Base-by-base conservation (phyloP, 2,888 invertebrate species). In the Agriopis leucophaearia region DNA sequence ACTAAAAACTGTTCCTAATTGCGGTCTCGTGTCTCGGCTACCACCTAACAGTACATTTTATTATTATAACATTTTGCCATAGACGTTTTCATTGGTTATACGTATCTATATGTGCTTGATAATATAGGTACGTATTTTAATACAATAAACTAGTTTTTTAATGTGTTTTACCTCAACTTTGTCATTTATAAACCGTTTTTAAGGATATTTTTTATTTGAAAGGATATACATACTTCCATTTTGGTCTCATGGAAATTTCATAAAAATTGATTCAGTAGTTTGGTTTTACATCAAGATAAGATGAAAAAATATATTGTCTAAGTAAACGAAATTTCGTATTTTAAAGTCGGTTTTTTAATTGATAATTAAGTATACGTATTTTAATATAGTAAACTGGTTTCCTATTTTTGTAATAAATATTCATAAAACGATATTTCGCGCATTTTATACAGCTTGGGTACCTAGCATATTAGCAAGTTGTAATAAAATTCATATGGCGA, bases 1-100 rank as follows among this genome's bases (percentile, higher is more conserved):
- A 68, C 59, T 59, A 60, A 68, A 61, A 64, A 68, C 59, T 63
- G 63, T 68, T 68, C 54, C 63, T 59, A 68, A 63, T 59, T 63
- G 63, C 55, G 63, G 63, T 64, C 59, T 60, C n/a, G 54, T 50
- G 59, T 55, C 59, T 64, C 12, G 18, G 50, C 66, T 50, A 61
- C 57, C 15, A 36, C 5, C 40, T 62, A 66, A 66, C 66, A 42
- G 66, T 62, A 66, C 7, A 66, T 54, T 52, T 52, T 54, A 61
- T 56, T 48, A 27, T 55, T 59, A 54, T 59, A 48, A 55, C 6
- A 27, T 60, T 59, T 65, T 50, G 12, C 27, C 5, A 5, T 38
- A 40, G 18, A 59, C 27, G 18, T 36, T 10, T n/a, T 59, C n/a
- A 42, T 47, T 58, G 35, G 36, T 18, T 45, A 47, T 45, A 9